Conservation (phyloP, 2,113 vertebrate genomes). For the Polypterus bichir region DNA sequence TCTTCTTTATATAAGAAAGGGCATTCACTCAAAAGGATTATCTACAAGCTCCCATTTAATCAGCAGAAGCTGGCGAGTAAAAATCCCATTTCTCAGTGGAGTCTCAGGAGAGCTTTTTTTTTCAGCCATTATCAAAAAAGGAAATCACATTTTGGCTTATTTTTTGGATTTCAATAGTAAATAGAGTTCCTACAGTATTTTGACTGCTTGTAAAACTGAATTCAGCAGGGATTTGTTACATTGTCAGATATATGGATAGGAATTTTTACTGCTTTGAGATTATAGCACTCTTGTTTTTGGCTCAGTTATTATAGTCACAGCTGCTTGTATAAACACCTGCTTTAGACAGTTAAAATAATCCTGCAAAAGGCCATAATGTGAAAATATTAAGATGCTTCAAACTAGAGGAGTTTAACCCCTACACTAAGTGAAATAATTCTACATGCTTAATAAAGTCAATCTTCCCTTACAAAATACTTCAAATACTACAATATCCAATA, state of each 20-base stretch:
- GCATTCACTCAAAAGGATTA: conserved; percentile 42
- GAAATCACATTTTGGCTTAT: conserved; percentile 37
- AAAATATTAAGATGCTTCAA: neutral
- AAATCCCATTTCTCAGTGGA: conserved; percentile 3
- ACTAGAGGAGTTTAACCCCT: too few species aligned
- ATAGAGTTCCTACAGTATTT: conserved; percentile 28
- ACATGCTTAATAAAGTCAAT: too few species aligned
- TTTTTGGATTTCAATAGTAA: conserved; percentile 32
- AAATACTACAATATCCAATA: too few species aligned
- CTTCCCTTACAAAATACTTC: too few species aligned
- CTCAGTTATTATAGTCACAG: conserved; percentile 9
- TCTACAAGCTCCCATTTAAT: conserved; percentile 53
- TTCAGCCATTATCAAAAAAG: conserved; percentile 44
- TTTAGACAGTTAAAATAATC: conserved; percentile 15
- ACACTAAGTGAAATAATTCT: too few species aligned
- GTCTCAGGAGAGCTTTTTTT: too few species aligned
- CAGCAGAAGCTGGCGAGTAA: conserved; percentile 34
- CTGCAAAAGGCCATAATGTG: conserved; percentile 9
- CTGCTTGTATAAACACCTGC: conserved; percentile 17
- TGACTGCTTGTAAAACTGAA: conserved; percentile 24
- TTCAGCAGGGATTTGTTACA: conserved; percentile 22
- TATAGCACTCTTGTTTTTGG: conserved; percentile 7
- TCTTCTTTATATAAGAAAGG: conserved; percentile 29
- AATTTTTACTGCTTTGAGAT: conserved; percentile 17
- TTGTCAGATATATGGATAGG: conserved; percentile 20